Evolutionary conservation across 2,797 vertebrate genomes (phyloP).

Genomic region (Hephaestus fuliginosus): DNA sequence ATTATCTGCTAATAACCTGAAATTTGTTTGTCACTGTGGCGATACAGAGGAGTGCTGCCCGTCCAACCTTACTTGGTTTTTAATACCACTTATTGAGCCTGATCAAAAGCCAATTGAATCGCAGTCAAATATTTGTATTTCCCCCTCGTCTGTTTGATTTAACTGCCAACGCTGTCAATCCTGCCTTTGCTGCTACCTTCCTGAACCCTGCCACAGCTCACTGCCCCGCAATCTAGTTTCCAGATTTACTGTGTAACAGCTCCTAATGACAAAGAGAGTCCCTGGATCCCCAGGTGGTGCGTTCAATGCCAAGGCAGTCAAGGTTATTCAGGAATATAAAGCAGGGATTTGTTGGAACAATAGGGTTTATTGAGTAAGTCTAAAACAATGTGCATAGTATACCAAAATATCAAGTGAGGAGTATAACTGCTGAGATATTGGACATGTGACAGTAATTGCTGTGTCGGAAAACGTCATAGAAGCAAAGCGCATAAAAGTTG

Average conservation of each 20-base stretch:
- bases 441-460: constrained; percentile 26
- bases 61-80: constrained; percentile 63
- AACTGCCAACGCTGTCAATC: constrained; percentile 74
- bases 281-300: constrained; percentile 77
- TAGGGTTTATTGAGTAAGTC: constrained; percentile 66
- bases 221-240: constrained; percentile 82
- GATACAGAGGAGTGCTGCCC: constrained; percentile 60
- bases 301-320: constrained; percentile 71
- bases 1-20: constrained; percentile 81
- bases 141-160: constrained; percentile 79
- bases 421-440: constrained; percentile 16
- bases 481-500: neutral
- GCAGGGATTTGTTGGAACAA: constrained; percentile 74
- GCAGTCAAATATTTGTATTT: constrained; percentile 84
- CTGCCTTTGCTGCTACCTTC: constrained; percentile 64
- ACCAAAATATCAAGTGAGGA: constrained; percentile 29
- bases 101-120: constrained; percentile 83
- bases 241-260: constrained; percentile 82
- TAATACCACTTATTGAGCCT: constrained; percentile 73
- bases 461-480: neutral
- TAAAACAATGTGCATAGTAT: constrained; percentile 55
- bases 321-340: constrained; percentile 81
- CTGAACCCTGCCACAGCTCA: constrained; percentile 79
- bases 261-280: constrained; percentile 80
- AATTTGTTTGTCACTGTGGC: constrained; percentile 74